Conservation (phyloP, 2,797 vertebrate genomes). For the Sciaenops ocellatus region DNA sequence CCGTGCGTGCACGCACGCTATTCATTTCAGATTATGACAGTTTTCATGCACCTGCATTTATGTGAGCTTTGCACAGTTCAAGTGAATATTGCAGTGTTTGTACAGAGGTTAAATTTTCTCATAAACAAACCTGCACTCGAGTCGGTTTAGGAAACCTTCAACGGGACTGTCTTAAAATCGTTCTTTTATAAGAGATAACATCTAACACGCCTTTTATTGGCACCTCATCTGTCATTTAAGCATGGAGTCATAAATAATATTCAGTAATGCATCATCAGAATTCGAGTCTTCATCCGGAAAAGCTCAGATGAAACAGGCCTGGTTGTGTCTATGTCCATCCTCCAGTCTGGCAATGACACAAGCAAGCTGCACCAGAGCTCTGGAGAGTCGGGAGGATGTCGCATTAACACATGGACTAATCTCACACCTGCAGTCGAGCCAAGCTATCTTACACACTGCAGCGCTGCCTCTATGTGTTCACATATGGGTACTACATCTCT, state of each 20-base stretch:
- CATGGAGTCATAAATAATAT: background rate
- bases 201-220: background rate
- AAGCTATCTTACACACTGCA: constrained; percentile 6
- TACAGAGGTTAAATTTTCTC: background rate
- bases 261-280: background rate
- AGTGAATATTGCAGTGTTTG: background rate
- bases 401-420: constrained; percentile 68
- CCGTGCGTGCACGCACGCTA: constrained; percentile 45
- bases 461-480: constrained; percentile 50
- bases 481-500: background rate
- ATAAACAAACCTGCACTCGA: background rate
- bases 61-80: constrained; percentile 14
- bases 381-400: constrained; percentile 60
- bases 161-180: background rate
- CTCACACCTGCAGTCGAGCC: constrained; percentile 64
- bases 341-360: constrained; percentile 24
- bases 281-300: background rate
- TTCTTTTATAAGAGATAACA: background rate
- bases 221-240: background rate
- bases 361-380: constrained; percentile 55
- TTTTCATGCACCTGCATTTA: constrained; percentile 41
- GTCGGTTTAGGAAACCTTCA: background rate
- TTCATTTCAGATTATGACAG: constrained; percentile 61
- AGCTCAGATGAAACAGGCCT: background rate
- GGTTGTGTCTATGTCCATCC: constrained; percentile 7